Base-by-base conservation (phyloP, 2,113 vertebrate species). In the Stercorarius parasiticus region DNA sequence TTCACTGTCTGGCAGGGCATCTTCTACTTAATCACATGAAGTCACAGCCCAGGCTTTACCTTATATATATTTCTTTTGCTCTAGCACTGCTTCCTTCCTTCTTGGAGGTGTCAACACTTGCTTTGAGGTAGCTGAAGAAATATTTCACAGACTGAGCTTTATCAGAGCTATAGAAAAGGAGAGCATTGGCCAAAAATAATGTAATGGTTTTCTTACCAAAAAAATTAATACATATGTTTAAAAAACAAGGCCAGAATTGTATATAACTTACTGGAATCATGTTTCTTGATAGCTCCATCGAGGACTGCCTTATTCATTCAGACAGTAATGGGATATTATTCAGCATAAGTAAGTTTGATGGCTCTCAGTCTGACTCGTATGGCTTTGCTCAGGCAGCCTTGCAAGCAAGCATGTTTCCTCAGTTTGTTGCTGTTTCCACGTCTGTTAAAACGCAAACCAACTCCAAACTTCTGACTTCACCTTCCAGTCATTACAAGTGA, bases 71-170 rank as follows among this genome's bases (percentile, higher is more conserved):
- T 89, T 92, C 22, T 90, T 94, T 69, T 79, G 26, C 55, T 74
- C 13, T 65, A 87, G 67, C 59, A 73, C 49, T 32, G 25, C 27
- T 76, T 82, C 13, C 27, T 79, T 82, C 13, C 38, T 93, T 87
- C 66, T 70, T 56, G 10, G 55, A 77, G 81, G 62, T 87, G 78
- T 82, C 81, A 95, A 55, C 34, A 32, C 42, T 86, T 83, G 29
- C 56, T 58, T 27, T 88, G 74, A 96, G 88, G 78, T 88, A 86
- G 76, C 59, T 94, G 53, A 76, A 89, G 77, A 84, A 94, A 78
- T 34, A 84, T 78, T 94, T 83, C 43, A 65, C 32, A 85, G 61
- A 15, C 30, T 42, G 62, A 87, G 43, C 10, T 93, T 82, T 89
- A 85, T 70, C 91, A 66, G 53, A 83, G 25, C 47, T 85, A 52